These are phyloP conservation scores for Oxyscelio sp. DNA, from an alignment of 2,888 invertebrate species.

Conservation along the genomic window DNA sequence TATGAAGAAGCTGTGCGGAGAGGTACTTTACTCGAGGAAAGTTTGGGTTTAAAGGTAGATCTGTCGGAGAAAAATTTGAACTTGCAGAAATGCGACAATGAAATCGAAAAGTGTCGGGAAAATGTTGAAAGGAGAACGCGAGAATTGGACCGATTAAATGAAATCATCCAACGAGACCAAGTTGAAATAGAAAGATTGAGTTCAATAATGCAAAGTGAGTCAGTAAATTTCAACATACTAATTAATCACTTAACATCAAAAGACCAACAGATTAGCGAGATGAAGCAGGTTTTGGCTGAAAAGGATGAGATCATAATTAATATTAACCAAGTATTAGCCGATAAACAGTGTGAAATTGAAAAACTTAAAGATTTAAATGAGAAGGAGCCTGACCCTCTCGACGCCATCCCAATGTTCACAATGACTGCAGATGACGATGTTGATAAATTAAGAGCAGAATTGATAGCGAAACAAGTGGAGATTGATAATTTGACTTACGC, in stretches of 20 bases:
- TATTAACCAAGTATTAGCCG: constrained; percentile 48
- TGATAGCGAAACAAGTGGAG: constrained; percentile 92
- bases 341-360: constrained; percentile 73
- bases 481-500: constrained; percentile 93
- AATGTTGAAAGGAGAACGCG: constrained; percentile 25
- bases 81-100: constrained; percentile 40
- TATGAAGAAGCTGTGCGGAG: constrained; percentile 82
- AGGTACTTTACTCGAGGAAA: constrained; percentile 76
- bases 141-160: constrained; percentile 49
- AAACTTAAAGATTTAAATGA: constrained; percentile 37
- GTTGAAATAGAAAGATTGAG: constrained; percentile 88
- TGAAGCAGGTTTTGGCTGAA: constrained; percentile 75
- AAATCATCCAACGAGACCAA: constrained; percentile 55
- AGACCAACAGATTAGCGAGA: constrained; percentile 85
- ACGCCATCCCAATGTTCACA: constrained; percentile 79
- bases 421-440: constrained; percentile 78
- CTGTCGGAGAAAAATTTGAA: constrained; percentile 80
- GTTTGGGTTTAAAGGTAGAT: constrained; percentile 54
- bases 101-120: constrained; percentile 46
- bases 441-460: constrained; percentile 76
- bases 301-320: constrained; percentile 78
- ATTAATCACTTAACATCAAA: constrained; percentile 79
- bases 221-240: constrained; percentile 51
- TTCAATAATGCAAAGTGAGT: constrained; percentile 74
- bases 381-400: constrained; percentile 86